Evolutionary conservation across 2,888 invertebrate species (phyloP).

Genomic region (Alloplasta piceator): DNA sequence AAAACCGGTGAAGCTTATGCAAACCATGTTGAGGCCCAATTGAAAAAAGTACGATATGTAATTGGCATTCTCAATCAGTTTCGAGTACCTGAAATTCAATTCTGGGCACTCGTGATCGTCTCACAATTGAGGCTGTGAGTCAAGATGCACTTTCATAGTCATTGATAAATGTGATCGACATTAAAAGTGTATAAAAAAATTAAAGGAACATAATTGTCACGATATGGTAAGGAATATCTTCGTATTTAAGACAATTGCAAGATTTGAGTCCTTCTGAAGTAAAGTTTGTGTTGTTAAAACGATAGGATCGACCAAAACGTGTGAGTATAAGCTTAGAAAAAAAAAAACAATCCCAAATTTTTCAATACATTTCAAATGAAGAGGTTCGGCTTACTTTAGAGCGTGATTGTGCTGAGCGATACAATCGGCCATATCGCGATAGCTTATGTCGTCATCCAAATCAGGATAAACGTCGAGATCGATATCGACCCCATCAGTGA

Average conservation of each 20-base stretch:
- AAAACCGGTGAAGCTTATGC: slow-evolving; percentile 73
- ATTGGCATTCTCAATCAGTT: slow-evolving; percentile 66
- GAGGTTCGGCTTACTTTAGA: slow-evolving; percentile 27
- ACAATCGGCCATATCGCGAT: slow-evolving; percentile 62
- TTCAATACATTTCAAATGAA: too few relatives aligned
- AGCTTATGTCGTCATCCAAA: slow-evolving; percentile 57
- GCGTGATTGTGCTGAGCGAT: slow-evolving; percentile 66
- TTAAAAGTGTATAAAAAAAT: too few relatives aligned
- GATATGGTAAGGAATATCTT: too few relatives aligned
- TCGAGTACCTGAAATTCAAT: slow-evolving; percentile 65
- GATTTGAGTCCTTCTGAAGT: too few relatives aligned
- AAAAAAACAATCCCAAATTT: slow-evolving; percentile 18
- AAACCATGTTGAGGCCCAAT: slow-evolving; percentile 72
- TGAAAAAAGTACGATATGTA: slow-evolving; percentile 71
- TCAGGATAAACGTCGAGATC: slow-evolving; percentile 64
- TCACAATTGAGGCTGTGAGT: too few relatives aligned
- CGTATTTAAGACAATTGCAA: too few relatives aligned
- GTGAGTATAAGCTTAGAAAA: too few relatives aligned
- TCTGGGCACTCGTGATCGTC: too few relatives aligned
- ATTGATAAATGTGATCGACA: too few relatives aligned
- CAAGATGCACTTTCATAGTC: neutral
- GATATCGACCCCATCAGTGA: slow-evolving; percentile 59
- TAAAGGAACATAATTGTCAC: too few relatives aligned
- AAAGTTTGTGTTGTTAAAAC: too few relatives aligned
- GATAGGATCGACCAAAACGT: too few relatives aligned